These are phyloP conservation scores for Hydractinia symbiolongicarpus DNA, from an alignment of 30 jellyfish, hydroid and myxozoan species.

Conservation along the genomic window DNA sequence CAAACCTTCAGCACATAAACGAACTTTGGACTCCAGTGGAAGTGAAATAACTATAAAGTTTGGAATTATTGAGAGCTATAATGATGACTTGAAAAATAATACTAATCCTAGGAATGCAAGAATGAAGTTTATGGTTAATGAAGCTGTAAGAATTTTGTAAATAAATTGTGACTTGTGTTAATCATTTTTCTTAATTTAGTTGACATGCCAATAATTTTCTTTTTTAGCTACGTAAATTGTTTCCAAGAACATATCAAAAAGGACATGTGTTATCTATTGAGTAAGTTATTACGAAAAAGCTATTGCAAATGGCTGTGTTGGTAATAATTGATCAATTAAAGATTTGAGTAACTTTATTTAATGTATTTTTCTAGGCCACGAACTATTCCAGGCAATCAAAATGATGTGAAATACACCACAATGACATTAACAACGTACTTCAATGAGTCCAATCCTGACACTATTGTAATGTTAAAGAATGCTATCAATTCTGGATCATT, in stretches of 20 bases:
- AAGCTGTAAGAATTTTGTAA: slow-evolving; percentile 52
- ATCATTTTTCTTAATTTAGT: too few species aligned
- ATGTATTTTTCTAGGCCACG: not conserved
- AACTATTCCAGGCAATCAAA: not conserved
- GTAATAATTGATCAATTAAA: not conserved
- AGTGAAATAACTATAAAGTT: slow-evolving; percentile 28
- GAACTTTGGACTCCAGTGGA: not conserved
- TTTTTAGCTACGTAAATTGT: too few species aligned
- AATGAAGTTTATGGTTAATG: slow-evolving; percentile 36
- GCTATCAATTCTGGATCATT: slow-evolving; percentile 56
- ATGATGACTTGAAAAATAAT: slow-evolving; percentile 47
- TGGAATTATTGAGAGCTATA: slow-evolving; percentile 48
- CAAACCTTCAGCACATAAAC: not conserved
- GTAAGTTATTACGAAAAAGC: too few species aligned
- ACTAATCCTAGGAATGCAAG: slow-evolving; percentile 56
- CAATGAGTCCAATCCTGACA: slow-evolving; percentile 50
- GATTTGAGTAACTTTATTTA: not conserved
- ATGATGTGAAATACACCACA: not conserved
- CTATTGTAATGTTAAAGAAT: slow-evolving; percentile 43
- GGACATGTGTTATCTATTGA: too few species aligned
- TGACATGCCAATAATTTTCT: too few species aligned
- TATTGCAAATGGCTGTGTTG: too few species aligned
- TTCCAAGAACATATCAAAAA: too few species aligned
- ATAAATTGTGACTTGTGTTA: not conserved
- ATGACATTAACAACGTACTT: slow-evolving; percentile 9